Conservation (phyloP, 2,113 vertebrate genomes). For the Perca schrenkii region DNA sequence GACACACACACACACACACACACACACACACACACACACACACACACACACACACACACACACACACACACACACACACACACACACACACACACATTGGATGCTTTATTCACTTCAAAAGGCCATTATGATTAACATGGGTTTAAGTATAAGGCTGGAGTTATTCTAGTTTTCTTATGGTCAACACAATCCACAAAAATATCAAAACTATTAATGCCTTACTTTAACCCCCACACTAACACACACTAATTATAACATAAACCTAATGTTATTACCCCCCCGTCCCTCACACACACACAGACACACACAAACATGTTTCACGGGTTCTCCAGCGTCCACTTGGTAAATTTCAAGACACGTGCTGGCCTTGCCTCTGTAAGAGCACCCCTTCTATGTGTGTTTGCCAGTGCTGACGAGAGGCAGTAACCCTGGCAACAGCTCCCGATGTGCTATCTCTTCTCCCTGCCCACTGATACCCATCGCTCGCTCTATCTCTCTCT, state of each 20-base stretch:
- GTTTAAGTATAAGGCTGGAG: neutral
- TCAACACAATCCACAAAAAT: neutral
- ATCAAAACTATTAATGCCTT: neutral
- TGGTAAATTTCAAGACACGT: slow-evolving; percentile 45
- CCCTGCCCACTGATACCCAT: slow-evolving; percentile 73
- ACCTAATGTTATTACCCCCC: neutral
- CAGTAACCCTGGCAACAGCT: slow-evolving; percentile 83
- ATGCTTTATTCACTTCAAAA: slow-evolving; percentile 22
- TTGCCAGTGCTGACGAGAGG: slow-evolving; percentile 72
- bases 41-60: too few relatives aligned
- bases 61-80: neutral
- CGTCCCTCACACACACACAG: neutral
- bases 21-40: too few relatives aligned
- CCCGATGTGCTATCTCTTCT: slow-evolving; percentile 69
- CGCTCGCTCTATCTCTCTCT: slow-evolving; percentile 17
- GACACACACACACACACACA: too few relatives aligned
- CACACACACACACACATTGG: neutral
- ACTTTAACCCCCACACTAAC: neutral
- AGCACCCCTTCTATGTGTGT: slow-evolving; percentile 38
- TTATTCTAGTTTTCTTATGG: neutral
- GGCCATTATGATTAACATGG: neutral
- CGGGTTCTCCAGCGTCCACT: slow-evolving; percentile 32
- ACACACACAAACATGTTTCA: slow-evolving; percentile 6
- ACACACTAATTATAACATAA: neutral
- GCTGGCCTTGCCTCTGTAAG: slow-evolving; percentile 62